Percentiles rank a stretch among this genome's conserved stretches.
Conservation (phyloP, 2,113 vertebrate genomes). For the Charina bottae region DNA sequence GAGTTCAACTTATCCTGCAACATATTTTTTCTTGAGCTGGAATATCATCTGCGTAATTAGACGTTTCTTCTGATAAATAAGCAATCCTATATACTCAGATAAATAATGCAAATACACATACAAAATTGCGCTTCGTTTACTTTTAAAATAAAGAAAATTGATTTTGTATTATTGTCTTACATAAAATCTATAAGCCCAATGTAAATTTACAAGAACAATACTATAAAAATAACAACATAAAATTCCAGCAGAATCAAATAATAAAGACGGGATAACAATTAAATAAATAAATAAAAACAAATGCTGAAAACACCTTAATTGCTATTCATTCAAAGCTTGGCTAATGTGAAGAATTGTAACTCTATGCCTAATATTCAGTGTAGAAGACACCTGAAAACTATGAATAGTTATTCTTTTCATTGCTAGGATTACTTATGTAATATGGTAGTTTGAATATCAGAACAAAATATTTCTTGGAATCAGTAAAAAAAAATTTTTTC, state of each 20-base stretch:
- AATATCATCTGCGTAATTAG: not conserved
- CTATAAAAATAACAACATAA: not conserved
- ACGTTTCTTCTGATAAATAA: not conserved
- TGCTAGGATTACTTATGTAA: not conserved
- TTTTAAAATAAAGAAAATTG: not conserved
- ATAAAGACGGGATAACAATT: too few relatives aligned
- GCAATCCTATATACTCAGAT: not conserved
- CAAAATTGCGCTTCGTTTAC: not conserved
- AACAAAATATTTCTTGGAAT: not conserved
- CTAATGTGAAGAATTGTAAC: not conserved
- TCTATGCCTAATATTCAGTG: not conserved
- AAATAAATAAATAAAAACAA: too few relatives aligned
- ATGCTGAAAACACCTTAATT: not conserved
- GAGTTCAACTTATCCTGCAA: not conserved
- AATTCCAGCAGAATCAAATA: not conserved
- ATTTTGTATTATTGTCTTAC: not conserved
- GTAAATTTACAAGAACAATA: not conserved
- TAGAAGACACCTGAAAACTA: not conserved
- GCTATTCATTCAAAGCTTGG: not conserved
- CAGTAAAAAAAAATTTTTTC: slow-evolving; percentile 27
- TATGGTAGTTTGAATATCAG: not conserved
- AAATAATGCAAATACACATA: not conserved
- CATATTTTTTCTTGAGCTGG: not conserved
- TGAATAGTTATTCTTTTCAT: not conserved
- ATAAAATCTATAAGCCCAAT: not conserved